phyloP scores from a whole-genome alignment of 2,797 vertebrate species.

The Cossypha polioptera region DNA sequence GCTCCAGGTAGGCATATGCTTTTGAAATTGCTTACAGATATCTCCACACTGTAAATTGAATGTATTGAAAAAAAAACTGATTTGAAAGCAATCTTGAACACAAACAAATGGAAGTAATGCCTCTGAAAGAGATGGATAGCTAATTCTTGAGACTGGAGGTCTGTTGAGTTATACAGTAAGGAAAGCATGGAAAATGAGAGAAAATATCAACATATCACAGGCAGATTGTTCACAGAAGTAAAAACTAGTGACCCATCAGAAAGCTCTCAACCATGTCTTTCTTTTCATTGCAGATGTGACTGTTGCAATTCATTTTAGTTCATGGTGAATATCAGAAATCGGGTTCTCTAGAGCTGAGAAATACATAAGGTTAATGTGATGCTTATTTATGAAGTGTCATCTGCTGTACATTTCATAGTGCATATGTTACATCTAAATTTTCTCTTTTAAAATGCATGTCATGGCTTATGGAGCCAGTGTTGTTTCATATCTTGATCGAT shows the following conservation, averaged over 20 bases:
- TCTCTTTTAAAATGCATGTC: background rate
- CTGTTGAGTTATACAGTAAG: background rate
- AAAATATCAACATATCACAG: background rate
- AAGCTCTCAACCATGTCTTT: background rate
- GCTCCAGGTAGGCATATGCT: background rate
- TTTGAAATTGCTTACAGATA: background rate
- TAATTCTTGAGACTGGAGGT: background rate
- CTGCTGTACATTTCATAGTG: background rate
- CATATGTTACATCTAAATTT: background rate
- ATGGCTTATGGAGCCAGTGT: background rate
- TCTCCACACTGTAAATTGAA: background rate
- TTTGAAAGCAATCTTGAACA: background rate
- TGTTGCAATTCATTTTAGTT: background rate
- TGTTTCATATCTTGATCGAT: background rate
- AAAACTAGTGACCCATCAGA: background rate
- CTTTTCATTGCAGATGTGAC: background rate
- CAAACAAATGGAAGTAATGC: background rate
- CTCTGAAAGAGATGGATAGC: background rate
- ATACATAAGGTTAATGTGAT: background rate
- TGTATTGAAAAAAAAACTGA: background rate
- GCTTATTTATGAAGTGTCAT: background rate
- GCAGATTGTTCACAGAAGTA: background rate
- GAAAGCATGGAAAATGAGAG: background rate
- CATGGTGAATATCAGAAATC: background rate
- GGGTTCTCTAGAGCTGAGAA: background rate